A percentile compares a stretch with the other conserved stretches of the same genome.
Conservation (phyloP, 2,113 vertebrate species). For the Arothron firmamentum region DNA sequence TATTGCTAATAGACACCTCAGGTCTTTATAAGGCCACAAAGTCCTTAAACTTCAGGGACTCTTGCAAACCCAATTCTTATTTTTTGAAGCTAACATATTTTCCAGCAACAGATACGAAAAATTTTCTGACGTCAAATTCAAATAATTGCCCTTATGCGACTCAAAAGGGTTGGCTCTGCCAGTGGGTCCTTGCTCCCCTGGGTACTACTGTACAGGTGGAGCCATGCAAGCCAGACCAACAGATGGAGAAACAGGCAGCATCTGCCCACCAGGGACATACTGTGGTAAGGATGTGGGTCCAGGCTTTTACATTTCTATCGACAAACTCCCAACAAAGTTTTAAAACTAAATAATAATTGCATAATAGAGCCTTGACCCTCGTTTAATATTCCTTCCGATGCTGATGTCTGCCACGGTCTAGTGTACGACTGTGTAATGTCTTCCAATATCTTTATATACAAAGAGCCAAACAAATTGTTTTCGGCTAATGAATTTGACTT, state of each 20-base stretch:
- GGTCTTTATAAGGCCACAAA: no score
- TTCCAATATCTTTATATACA: no score
- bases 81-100: background rate
- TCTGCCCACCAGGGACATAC: constrained; percentile 84
- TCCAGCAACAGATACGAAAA: background rate
- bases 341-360: background rate
- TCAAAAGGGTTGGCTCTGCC: constrained; percentile 79
- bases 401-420: background rate
- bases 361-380: background rate
- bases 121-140: background rate
- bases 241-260: constrained; percentile 77
- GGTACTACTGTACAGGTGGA: constrained; percentile 82
- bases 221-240: constrained; percentile 76
- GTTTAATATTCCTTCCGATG: background rate
- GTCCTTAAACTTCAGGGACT: background rate
- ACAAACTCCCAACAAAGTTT: constrained; percentile 6
- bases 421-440: background rate
- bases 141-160: constrained; percentile 10
- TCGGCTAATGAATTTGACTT: no score
- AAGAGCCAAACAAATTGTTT: no score
- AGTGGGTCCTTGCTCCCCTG: constrained; percentile 80
- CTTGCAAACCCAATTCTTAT: background rate
- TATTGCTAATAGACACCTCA: no score
- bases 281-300: constrained; percentile 75
- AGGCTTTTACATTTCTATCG: constrained; percentile 8